Base-by-base conservation (phyloP, 2,888 invertebrate genomes). In the Drosophila nigricruria region DNA sequence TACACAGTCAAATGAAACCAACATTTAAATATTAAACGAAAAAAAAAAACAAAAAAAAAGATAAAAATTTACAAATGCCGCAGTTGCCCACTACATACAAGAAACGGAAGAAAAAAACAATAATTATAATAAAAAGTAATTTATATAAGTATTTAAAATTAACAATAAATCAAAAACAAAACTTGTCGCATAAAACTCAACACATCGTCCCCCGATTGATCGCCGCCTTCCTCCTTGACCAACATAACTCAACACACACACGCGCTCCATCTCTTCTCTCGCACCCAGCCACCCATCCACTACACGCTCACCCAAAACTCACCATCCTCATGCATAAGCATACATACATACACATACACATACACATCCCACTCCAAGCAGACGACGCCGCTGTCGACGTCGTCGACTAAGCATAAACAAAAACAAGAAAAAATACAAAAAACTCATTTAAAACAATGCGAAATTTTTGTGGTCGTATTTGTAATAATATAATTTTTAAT, bases 401-500 rank as follows among this genome's bases (percentile, higher is more conserved):
- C 54, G 52, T 47, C 60, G 54, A 70, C 60, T 61, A 49, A 67
- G 73, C 49, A 40, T 64, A 76, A 64, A 47, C 43, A 71, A 49
- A 42, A 57, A 71, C 16, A 65, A 74, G 60, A 74, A 62, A 77
- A 53, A 77, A 74, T 70, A 52, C 64, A 58, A 73, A 77, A 64
- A 65, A 87, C 87, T 89, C 81, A 83, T 82, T 79, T 81, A 52
- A 77, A 79, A 72, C 68, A 68, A 23, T 69, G 63, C 73, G 70
- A 87, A 84, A 78, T 71, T 86, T 79, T 83, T 86, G 83, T 86
- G 84, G 89, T 84, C 84, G 84, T 79, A 88, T 88, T 76, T 86
- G 81, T 89, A 88, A 85, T 88, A 80, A 88, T 86, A 86, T 84
- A 88, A 88, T 84, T 84, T 88, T 88, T 88, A 84, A 82, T 88